Evolutionary conservation across 1,140 invertebrate genomes (phyloP).

Genomic region (Marisa cornuarietis): DNA sequence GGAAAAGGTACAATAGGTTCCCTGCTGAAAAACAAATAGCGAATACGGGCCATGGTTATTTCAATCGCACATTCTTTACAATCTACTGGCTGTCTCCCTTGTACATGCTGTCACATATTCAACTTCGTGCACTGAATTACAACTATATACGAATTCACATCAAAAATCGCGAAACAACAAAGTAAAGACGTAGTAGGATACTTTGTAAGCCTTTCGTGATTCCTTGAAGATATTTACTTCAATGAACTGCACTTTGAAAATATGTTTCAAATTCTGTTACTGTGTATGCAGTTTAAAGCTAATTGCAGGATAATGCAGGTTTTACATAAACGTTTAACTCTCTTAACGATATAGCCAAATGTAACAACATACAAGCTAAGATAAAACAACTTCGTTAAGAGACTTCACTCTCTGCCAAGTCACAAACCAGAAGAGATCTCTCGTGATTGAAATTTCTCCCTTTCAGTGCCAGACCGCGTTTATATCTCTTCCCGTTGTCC

Average conservation of each 20-base stretch:
- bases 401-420: background rate
- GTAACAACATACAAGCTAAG: background rate
- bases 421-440: background rate
- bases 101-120: conserved; percentile 2
- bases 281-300: background rate
- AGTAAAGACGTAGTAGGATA: background rate
- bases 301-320: background rate
- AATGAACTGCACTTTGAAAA: background rate
- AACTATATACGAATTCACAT: background rate
- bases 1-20: too few species aligned
- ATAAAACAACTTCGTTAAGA: background rate
- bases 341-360: background rate
- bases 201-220: background rate
- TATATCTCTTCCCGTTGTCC: conserved; percentile 2
- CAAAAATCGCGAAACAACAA: background rate
- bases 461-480: background rate
- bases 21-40: too few species aligned
- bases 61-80: too few species aligned
- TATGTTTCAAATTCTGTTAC: background rate
- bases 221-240: too few species aligned
- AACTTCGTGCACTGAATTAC: conserved; percentile 1
- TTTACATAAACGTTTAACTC: background rate
- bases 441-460: background rate
- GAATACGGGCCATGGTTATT: too few species aligned
- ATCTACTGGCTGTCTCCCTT: too few species aligned